Conservation (phyloP, 2,797 vertebrate genomes). For the Myotis findleyi region DNA sequence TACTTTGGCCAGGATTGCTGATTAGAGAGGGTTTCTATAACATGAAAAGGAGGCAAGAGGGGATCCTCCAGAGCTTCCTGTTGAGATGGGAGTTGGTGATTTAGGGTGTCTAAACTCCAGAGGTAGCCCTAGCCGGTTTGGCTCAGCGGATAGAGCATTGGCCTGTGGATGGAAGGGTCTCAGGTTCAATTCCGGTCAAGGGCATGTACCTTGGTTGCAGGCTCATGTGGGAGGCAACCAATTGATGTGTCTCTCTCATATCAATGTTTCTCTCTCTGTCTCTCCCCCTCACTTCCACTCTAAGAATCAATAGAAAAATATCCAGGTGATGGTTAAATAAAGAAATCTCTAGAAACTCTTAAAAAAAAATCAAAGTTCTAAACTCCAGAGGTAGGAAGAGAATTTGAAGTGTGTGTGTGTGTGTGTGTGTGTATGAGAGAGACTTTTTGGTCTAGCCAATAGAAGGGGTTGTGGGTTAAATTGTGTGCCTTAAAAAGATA, state of each 20-base stretch:
- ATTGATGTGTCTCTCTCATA: no score
- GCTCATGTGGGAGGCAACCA: no score
- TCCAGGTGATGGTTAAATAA: no score
- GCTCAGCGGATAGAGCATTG: no score
- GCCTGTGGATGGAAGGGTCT: no score
- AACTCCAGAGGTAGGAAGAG: background rate
- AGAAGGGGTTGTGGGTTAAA: background rate
- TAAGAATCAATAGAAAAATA: no score
- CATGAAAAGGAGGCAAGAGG: background rate
- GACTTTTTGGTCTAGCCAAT: background rate
- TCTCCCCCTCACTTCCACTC: no score
- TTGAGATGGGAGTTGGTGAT: background rate
- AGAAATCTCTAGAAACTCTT: no score
- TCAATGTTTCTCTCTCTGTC: no score
- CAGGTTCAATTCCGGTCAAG: no score
- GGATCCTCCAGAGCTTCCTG: background rate
- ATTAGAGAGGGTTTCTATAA: conserved; percentile 9
- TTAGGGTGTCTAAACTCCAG: background rate
- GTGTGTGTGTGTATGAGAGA: background rate
- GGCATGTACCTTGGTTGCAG: no score
- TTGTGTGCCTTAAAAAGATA: background rate
- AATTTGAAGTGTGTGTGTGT: background rate
- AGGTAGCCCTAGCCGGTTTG: background rate
- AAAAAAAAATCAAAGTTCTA: background rate
- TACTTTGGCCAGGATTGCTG: background rate